Evolutionary conservation across 1,140 invertebrate genomes (phyloP).

Genomic region (Sycophila sp.): DNA sequence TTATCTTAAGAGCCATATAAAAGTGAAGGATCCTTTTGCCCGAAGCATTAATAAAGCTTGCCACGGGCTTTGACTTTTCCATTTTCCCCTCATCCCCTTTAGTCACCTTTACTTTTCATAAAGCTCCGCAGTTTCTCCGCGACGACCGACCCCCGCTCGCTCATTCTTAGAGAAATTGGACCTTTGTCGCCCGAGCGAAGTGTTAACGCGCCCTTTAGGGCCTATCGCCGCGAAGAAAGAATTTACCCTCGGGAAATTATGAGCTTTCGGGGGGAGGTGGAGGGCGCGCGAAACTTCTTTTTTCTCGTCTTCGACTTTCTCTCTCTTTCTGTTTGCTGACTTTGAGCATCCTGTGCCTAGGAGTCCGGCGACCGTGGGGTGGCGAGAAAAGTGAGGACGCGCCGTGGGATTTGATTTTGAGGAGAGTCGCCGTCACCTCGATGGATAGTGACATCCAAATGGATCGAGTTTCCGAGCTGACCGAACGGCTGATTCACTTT

Average conservation of each 20-base stretch:
- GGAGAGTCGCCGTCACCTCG: slow-evolving; percentile 6
- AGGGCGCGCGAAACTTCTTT: too few relatives aligned
- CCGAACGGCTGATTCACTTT: slow-evolving; percentile 34
- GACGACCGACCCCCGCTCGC: neutral
- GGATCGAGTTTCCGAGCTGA: slow-evolving; percentile 27
- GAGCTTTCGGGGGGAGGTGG: slow-evolving; percentile 17
- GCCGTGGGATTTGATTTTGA: slow-evolving; percentile 26
- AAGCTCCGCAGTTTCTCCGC: slow-evolving; percentile 39
- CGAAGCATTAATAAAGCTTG: slow-evolving; percentile 17
- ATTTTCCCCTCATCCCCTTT: slow-evolving; percentile 48
- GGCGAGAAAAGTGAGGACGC: neutral
- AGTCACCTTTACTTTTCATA: slow-evolving; percentile 56
- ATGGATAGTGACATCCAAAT: slow-evolving; percentile 17
- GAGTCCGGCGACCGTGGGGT: slow-evolving; percentile 5
- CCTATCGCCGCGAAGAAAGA: slow-evolving; percentile 46
- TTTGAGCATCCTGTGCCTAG: neutral
- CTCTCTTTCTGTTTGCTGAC: neutral
- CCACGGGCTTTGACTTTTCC: slow-evolving; percentile 37
- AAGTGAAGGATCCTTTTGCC: slow-evolving; percentile 1
- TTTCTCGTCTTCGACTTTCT: too few relatives aligned
- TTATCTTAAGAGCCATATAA: slow-evolving; percentile 9
- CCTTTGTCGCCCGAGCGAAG: slow-evolving; percentile 56
- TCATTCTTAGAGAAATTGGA: slow-evolving; percentile 58
- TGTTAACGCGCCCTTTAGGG: slow-evolving; percentile 58
- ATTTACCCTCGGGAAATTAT: slow-evolving; percentile 62